Conservation (phyloP, 2,797 vertebrate species). For the Micromesistius poutassou region DNA sequence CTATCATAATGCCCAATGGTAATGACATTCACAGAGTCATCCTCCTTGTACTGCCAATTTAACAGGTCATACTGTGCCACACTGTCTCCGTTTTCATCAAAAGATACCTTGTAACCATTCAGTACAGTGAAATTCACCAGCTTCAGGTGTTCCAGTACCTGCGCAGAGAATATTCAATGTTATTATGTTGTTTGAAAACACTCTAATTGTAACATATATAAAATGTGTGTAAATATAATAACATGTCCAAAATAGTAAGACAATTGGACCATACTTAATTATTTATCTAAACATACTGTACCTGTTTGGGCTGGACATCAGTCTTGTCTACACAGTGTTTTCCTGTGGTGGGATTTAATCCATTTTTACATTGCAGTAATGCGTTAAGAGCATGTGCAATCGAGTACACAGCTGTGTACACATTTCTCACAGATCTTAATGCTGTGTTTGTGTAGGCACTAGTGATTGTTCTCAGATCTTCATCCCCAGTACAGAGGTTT, state of each 20-base stretch:
- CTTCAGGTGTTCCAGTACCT: conserved; percentile 61
- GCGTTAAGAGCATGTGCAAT: conserved; percentile 59
- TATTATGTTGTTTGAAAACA: background rate
- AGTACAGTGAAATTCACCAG: conserved; percentile 62
- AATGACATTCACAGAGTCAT: conserved; percentile 56
- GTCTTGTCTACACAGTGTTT: conserved; percentile 53
- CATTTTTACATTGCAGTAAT: conserved; percentile 59
- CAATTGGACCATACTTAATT: background rate
- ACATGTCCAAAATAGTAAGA: background rate
- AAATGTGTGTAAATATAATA: background rate
- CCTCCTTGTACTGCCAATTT: conserved; percentile 65
- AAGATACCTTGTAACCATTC: conserved; percentile 56
- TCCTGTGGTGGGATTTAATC: conserved; percentile 56
- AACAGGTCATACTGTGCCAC: conserved; percentile 62
- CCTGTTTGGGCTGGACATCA: conserved; percentile 52
- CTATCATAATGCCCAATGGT: conserved; percentile 61
- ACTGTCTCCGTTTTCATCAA: conserved; percentile 65
- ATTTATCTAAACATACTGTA: conserved; percentile 18
- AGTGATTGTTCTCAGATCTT: conserved; percentile 53
- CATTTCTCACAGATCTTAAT: conserved; percentile 56
- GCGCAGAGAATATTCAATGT: background rate
- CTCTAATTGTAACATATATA: background rate
- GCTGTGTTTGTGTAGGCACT: conserved; percentile 58
- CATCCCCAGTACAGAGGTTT: conserved; percentile 50
- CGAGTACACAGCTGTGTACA: conserved; percentile 65